These are phyloP conservation scores for Glomeris maerens DNA, from an alignment of 1,140 invertebrate species.

Conservation along the genomic window DNA sequence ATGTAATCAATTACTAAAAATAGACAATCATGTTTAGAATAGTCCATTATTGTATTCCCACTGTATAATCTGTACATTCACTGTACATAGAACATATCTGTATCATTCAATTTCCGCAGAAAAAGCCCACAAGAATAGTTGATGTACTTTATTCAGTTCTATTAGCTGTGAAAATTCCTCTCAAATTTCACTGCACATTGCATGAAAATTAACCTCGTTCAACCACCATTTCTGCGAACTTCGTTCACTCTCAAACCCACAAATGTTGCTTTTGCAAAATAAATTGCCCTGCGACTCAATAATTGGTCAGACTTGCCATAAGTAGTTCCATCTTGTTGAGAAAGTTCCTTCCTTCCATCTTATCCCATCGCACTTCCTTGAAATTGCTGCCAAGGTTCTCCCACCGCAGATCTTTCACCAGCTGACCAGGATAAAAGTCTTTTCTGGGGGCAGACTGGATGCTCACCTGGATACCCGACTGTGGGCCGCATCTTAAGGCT, in stretches of 20 bases:
- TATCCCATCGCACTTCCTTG: constrained; percentile 78
- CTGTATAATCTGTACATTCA: no score
- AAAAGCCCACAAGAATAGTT: no score
- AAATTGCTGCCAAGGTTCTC: constrained; percentile 65
- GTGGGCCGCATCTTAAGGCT: constrained; percentile 71
- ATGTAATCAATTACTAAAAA: no score
- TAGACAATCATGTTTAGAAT: no score
- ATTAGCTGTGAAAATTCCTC: constrained; percentile 13
- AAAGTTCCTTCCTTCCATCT: constrained; percentile 95
- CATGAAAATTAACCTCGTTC: constrained; percentile 1
- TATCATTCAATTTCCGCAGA: no score
- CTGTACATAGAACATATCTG: no score
- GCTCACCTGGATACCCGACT: constrained; percentile 38
- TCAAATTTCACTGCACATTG: constrained; percentile 14
- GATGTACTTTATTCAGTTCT: no score
- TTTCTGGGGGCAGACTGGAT: constrained; percentile 70
- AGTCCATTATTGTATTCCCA: no score
- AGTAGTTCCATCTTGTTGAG: constrained; percentile 91
- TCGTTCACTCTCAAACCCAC: constrained; percentile 11
- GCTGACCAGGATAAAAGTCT: constrained; percentile 68
- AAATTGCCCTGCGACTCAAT: constrained; percentile 3
- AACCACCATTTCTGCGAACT: background rate
- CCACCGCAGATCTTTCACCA: constrained; percentile 79
- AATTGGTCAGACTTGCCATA: constrained; percentile 70
- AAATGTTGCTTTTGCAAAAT: no score